phyloP scores from a whole-genome alignment of 2,888 invertebrate species.

The Cerastoderma edule region DNA sequence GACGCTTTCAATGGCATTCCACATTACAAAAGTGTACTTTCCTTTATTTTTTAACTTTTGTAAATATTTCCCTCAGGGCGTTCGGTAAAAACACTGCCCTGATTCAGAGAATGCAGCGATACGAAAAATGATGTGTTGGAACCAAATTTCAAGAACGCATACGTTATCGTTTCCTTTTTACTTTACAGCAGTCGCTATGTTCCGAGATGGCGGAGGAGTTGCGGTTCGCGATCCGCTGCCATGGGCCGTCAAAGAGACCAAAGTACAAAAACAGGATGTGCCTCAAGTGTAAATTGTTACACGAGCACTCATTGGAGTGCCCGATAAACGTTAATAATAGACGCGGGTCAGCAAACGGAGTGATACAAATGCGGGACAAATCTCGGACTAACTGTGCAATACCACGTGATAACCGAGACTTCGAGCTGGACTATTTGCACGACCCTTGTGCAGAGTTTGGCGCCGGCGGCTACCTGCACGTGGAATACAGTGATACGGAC shows the following conservation, averaged over 20 bases:
- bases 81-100: too few relatives aligned
- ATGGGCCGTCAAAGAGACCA: slow-evolving; percentile 93
- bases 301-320: slow-evolving; percentile 48
- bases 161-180: too few relatives aligned
- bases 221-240: slow-evolving; percentile 94
- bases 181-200: slow-evolving; percentile 91
- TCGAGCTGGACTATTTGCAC: slow-evolving; percentile 67
- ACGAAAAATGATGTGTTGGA: background rate
- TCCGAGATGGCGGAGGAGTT: slow-evolving; percentile 97
- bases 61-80: too few relatives aligned
- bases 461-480: slow-evolving; percentile 76
- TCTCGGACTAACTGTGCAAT: slow-evolving; percentile 63
- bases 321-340: slow-evolving; percentile 43
- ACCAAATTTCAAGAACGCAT: too few relatives aligned
- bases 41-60: too few relatives aligned
- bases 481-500: slow-evolving; percentile 78
- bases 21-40: too few relatives aligned
- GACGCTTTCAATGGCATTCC: too few relatives aligned
- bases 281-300: slow-evolving; percentile 66
- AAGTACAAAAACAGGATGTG: slow-evolving; percentile 67
- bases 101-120: too few relatives aligned
- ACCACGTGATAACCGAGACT: slow-evolving; percentile 57
- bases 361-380: slow-evolving; percentile 71
- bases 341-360: slow-evolving; percentile 73
- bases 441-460: slow-evolving; percentile 67